phyloP scores from a whole-genome alignment of 2,888 invertebrate species.

The Stramonita haemastoma region DNA sequence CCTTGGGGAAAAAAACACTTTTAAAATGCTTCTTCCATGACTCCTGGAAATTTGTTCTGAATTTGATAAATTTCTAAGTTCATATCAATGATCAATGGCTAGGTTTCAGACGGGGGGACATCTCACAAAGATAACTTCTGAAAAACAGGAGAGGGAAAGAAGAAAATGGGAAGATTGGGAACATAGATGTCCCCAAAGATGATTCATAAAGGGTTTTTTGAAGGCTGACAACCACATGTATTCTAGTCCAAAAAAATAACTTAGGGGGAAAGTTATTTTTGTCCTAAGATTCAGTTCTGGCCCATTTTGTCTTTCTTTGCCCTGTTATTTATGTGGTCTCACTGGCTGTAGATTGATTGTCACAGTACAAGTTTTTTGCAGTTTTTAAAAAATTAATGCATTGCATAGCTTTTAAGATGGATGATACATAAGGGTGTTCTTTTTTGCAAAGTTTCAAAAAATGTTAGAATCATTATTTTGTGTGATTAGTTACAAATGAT shows the following conservation, averaged over 20 bases:
- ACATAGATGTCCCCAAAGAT: conserved; percentile 92
- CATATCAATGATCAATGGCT: not conserved
- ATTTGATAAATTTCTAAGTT: not conserved
- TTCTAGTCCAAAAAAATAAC: not conserved
- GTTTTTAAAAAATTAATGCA: no score
- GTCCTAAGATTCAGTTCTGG: not conserved
- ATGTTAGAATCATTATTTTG: no score
- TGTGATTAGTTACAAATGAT: no score
- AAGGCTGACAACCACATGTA: conserved; percentile 73
- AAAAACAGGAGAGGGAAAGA: conserved; percentile 95
- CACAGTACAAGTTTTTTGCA: no score
- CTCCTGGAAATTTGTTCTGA: not conserved
- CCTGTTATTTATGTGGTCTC: not conserved
- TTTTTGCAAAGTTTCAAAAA: no score
- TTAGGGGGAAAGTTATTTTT: not conserved
- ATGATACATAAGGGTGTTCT: no score
- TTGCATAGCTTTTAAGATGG: no score
- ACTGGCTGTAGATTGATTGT: no score
- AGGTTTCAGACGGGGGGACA: conserved; percentile 88
- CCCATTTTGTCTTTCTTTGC: not conserved
- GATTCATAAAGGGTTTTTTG: conserved; percentile 94
- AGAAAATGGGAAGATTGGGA: conserved; percentile 93
- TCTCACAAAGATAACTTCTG: conserved; percentile 89
- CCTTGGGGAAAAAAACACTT: no score
- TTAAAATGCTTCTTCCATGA: no score